Evolutionary conservation across 2,797 vertebrate genomes (phyloP).

Genomic region (Parauchenoglanis ngamensis): DNA sequence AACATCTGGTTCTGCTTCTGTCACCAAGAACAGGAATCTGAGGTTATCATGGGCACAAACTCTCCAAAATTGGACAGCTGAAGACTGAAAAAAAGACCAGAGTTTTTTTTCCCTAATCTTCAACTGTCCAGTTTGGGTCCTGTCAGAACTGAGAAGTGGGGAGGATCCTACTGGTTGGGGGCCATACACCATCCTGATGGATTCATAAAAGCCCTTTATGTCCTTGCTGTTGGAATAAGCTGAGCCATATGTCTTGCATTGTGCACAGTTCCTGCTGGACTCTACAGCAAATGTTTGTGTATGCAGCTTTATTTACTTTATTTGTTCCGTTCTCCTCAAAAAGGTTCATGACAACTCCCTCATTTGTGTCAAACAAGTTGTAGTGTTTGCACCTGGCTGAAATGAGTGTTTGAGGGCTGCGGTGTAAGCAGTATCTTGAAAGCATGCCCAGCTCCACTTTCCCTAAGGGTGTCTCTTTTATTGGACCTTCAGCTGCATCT

Average conservation of each 20-base stretch:
- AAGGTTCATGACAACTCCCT: background rate
- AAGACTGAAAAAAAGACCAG: no score
- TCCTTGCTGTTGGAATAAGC: no score
- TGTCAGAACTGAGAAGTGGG: background rate
- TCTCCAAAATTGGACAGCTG: no score
- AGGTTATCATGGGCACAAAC: no score
- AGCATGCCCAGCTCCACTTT: background rate
- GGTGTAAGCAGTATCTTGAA: background rate
- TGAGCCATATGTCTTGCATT: background rate
- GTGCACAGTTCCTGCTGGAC: background rate
- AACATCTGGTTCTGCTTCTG: no score
- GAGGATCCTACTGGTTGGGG: background rate
- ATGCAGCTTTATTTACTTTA: background rate
- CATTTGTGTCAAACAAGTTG: background rate
- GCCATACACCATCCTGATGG: background rate
- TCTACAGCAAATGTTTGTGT: background rate
- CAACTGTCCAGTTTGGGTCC: no score
- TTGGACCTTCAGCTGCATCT: background rate
- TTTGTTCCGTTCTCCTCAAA: background rate
- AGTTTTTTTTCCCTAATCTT: no score
- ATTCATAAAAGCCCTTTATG: background rate
- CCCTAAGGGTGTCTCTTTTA: background rate
- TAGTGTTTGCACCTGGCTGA: background rate
- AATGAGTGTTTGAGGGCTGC: background rate
- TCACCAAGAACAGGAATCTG: no score